Base-by-base conservation (phyloP, 2,113 vertebrate species). In the Scophthalmus maximus region DNA sequence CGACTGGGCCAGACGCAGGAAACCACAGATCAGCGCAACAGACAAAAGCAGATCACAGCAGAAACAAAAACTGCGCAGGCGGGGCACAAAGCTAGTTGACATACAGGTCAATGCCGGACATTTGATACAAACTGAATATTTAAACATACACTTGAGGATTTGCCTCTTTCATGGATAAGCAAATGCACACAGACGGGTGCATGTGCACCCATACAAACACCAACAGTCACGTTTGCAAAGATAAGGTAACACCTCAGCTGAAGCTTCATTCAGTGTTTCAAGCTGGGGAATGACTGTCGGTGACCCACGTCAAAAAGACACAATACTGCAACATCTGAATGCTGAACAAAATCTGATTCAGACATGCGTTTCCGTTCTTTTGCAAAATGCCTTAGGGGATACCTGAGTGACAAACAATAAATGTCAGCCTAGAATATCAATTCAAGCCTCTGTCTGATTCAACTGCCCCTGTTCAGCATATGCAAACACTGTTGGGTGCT, bases 1-100 rank as follows among this genome's bases (percentile, higher is more conserved):
- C 94, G 95, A n/a, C 97, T 94, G 82, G 20, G 55, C 27, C 11
- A 1, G 4, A 46, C 30, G 51, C 59, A 69, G 8, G 42, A n/a
- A 59, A 14, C 65, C n/a, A 63, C 25, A 10, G 52, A 50, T 81
- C 59, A 78, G 61, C 66, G 53, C 40, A 34, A 9, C 56, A 30
- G 38, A 9, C 56, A 30, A 32, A 42, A 0, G 32, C 27, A 36
- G 30, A 64, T 52, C 51, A 32, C 51, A 38, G 10, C 42, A 23
- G 5, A 20, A 30, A 29, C 27, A 8, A 11, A 62, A 22, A 23
- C 27, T 2, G 47, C 11, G 18, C n/a, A 42, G 55, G 56, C 26
- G 11, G 32, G 47, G 34, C 34, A 8, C 53, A 18, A 32, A 61
- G 67, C 51, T 23, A 46, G 36, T n/a, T 12, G 25, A 64, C 32